These are phyloP conservation scores for Ictidomys tridecemlineatus DNA, from an alignment of 2,113 vertebrate genomes.

Conservation along the genomic window DNA sequence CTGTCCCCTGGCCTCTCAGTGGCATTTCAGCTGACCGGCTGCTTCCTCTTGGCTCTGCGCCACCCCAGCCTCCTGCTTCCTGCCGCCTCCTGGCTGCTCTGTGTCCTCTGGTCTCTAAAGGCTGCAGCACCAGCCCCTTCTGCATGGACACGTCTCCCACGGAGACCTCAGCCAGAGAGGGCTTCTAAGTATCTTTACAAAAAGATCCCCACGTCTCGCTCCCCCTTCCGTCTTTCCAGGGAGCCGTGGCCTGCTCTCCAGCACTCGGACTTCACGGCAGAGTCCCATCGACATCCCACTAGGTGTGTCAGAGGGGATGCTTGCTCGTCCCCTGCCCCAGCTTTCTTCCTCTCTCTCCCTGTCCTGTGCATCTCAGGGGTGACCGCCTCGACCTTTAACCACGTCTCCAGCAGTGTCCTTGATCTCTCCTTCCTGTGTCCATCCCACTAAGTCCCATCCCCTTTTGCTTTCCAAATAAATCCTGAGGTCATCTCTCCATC, in stretches of 20 bases:
- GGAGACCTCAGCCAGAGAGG: not conserved
- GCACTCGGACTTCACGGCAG: fast-evolving
- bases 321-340: not conserved
- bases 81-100: not conserved
- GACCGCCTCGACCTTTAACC: not conserved
- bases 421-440: not conserved
- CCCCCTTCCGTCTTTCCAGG: not conserved
- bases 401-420: fast-evolving
- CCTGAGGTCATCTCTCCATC: not conserved
- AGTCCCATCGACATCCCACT: not conserved
- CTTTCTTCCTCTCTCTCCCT: no score
- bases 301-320: not conserved
- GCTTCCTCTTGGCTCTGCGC: no score
- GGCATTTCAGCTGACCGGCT: not conserved
- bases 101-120: not conserved
- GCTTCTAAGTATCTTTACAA: not conserved
- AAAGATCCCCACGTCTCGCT: not conserved
- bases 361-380: not conserved
- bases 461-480: not conserved
- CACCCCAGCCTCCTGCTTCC: fast-evolving
- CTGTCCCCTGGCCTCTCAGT: not conserved
- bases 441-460: not conserved
- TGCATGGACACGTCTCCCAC: not conserved
- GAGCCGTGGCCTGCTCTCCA: not conserved
- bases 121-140: not conserved